A percentile compares a stretch with the other conserved stretches of the same genome.
Conservation (phyloP, 2,888 invertebrate genomes). For the Nysson spinosus region DNA sequence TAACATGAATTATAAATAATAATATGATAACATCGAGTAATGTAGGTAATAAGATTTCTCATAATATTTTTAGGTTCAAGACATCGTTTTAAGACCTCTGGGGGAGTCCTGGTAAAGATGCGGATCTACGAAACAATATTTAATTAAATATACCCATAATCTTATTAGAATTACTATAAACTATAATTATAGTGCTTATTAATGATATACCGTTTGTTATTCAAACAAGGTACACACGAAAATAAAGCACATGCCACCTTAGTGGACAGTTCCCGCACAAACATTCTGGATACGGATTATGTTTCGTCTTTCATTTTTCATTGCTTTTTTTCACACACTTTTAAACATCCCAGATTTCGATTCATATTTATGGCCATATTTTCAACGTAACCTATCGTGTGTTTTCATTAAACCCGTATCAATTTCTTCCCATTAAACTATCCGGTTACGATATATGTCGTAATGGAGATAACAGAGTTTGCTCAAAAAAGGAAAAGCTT, state of each 20-base stretch:
- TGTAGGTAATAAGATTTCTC: too few relatives aligned
- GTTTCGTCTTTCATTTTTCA: too few relatives aligned
- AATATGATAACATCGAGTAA: too few relatives aligned
- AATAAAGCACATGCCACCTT: too few relatives aligned
- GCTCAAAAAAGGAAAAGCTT: conserved; percentile 16
- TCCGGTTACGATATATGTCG: neutral
- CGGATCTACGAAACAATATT: neutral
- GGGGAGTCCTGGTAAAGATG: conserved; percentile 65
- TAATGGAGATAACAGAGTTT: conserved; percentile 33
- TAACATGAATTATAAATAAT: too few relatives aligned
- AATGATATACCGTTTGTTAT: too few relatives aligned
- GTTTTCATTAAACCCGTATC: neutral
- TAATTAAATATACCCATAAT: neutral
- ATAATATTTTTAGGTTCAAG: conserved; percentile 65
- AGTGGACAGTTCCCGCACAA: too few relatives aligned
- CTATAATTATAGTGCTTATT: neutral
- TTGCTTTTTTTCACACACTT: too few relatives aligned
- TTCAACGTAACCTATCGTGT: conserved; percentile 21
- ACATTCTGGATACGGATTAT: too few relatives aligned
- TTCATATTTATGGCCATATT: too few relatives aligned
- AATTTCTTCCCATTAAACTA: neutral
- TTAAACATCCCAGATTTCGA: too few relatives aligned
- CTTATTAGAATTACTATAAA: neutral
- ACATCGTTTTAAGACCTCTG: conserved; percentile 65
- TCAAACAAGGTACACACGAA: too few relatives aligned